Evolutionary conservation across 2,888 invertebrate genomes (phyloP), one percentile per base, ranked within the genome.

Genomic region (Anoplius nigerrimus): DNA sequence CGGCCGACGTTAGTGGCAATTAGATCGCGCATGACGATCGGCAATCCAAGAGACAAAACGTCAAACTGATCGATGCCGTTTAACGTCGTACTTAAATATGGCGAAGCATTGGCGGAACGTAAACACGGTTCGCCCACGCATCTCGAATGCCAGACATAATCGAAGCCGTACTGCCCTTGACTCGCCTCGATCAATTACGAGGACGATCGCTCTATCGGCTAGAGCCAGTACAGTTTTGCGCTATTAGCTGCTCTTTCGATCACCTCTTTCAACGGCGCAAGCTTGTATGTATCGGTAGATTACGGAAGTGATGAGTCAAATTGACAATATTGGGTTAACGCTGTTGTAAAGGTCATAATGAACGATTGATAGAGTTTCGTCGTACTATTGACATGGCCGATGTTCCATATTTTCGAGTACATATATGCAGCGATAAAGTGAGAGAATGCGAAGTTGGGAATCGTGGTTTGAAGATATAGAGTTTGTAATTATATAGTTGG

Each of bases 131-230:
- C 48, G 16, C 48, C 48, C 48, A 48, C 48, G 48, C 48, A 34
- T 13, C 1, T 5, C 48, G 48, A 48, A 22, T 53, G 15, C 53
- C 53, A 21, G 22, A 21, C 53, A 20, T 53, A 53, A 53, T 53
- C 13, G 22, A 18, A 53, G 53, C 21, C 6, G 24, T 13, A 21
- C 21, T 24, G 53, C 20, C 22, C 53, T 53, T 53, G 53, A 24
- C 53, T 22, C 53, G 15, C 53, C 53, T 22, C 24, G 53, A 53
- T 53, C 24, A 15, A 53, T 53, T 53, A 15, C 53, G 24, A 53
- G 24, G 24, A 53, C 53, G 11, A 53, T 22, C 15, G 53, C 8
- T 18, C 13, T 48, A 48, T 48, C 48, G 48, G 48, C n/a, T 18
- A 48, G 48, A 48, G 1, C n/a, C 45, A 48, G 1, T 22, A 53